phyloP scores from a whole-genome alignment of 2,888 invertebrate species.

The Acholoe squamosa region DNA sequence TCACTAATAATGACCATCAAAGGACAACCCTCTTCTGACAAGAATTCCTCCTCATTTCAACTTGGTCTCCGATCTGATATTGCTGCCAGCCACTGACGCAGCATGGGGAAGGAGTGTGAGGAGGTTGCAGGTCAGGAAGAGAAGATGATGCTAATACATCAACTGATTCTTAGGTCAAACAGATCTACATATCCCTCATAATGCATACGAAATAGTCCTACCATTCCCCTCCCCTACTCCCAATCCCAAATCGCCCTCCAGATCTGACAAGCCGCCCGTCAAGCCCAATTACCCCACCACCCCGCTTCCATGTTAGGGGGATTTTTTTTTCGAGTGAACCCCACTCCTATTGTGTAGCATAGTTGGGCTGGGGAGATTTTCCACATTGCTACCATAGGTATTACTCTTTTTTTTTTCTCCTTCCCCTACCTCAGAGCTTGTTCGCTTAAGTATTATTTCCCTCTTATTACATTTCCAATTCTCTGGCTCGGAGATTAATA shows the following conservation, averaged over 20 bases:
- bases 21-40: not conserved
- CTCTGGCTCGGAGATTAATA: not conserved
- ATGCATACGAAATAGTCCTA: no score
- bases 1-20: conserved; percentile 36
- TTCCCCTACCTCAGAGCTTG: not conserved
- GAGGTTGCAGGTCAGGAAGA: no score
- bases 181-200: no score
- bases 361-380: no score
- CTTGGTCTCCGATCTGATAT: not conserved
- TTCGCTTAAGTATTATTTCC: conserved; percentile 7
- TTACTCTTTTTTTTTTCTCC: not conserved
- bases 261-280: not conserved
- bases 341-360: no score
- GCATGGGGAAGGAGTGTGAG: not conserved
- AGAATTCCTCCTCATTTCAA: conserved; percentile 12
- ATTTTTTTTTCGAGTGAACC: no score
- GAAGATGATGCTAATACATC: no score
- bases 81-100: not conserved
- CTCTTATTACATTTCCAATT: not conserved
- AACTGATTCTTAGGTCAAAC: no score
- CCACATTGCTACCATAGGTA: no score
- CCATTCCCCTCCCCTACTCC: not conserved
- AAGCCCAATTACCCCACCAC: not conserved
- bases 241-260: not conserved
- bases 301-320: no score